Percentiles rank a stretch among this genome's conserved stretches.
phyloP scores from a whole-genome alignment of 2,888 invertebrate genomes.

The Perizoma flavofasciatum region DNA sequence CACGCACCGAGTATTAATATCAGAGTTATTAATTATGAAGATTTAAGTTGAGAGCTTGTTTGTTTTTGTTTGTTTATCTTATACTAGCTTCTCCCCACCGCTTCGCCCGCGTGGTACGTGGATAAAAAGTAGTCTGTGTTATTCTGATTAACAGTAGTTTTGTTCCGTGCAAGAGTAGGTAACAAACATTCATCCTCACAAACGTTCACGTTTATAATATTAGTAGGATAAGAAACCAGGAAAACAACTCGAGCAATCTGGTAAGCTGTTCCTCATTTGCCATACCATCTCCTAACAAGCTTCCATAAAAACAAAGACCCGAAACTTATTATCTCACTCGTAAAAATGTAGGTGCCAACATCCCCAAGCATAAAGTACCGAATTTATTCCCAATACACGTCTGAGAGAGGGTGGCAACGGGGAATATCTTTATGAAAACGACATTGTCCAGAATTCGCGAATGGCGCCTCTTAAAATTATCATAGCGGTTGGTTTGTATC shows the following conservation, averaged over 20 bases:
- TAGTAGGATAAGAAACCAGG: too few relatives aligned
- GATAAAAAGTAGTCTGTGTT: too few relatives aligned
- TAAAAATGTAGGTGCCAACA: conserved; percentile 65
- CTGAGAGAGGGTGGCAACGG: conserved; percentile 48
- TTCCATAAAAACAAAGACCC: conserved; percentile 56
- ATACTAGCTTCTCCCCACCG: too few relatives aligned
- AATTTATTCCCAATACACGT: conserved; percentile 64
- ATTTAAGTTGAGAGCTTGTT: too few relatives aligned
- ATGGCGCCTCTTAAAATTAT: conserved; percentile 31
- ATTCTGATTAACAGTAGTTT: too few relatives aligned
- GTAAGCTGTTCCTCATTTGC: conserved; percentile 44
- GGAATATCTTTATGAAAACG: conserved; percentile 54
- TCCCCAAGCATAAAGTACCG: conserved; percentile 59
- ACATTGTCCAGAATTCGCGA: conserved; percentile 44
- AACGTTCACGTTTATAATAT: too few relatives aligned
- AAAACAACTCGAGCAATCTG: conserved; percentile 6
- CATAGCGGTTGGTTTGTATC: conserved; percentile 24
- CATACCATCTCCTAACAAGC: conserved; percentile 47
- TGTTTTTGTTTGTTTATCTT: too few relatives aligned
- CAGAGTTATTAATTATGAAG: too few relatives aligned
- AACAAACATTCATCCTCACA: too few relatives aligned
- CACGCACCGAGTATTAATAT: too few relatives aligned
- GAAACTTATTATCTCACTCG: conserved; percentile 48
- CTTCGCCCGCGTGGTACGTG: too few relatives aligned
- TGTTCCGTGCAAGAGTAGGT: too few relatives aligned